Base-by-base conservation (phyloP, 2,888 invertebrate species). In the Drepana falcataria region DNA sequence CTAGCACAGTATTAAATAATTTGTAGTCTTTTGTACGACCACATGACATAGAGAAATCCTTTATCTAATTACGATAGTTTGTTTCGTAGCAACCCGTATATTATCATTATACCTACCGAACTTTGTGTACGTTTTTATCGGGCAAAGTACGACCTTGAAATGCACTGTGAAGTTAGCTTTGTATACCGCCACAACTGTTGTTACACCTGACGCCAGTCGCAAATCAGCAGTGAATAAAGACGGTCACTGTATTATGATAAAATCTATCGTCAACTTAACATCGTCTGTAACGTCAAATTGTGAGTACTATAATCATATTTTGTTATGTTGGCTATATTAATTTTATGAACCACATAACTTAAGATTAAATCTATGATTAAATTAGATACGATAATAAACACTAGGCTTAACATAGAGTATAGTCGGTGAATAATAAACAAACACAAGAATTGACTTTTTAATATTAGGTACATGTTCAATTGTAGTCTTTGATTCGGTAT, bases 221-320 rank as follows among this genome's bases (percentile, higher is more conserved):
- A 41, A 35, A 37, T 60, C 64, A 75, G 77, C 79, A 59, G 2
- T 53, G 62, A 66, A 64, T 66, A 60, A 59, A 59, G 68, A 61
- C 55, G 61, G 51, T 48, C 59, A 44, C 35, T 52, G 21, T 68
- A 75, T 70, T 65, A 85, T 86, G 85, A 65, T 85, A 66, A 83
- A 78, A 67, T 75, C 72, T 49, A 55, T 85, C 53, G 64, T 66
- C 57, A 68, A 65, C 41, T 60, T 81, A 57, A 64, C 69, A 48
- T 65, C 68, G 49, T 65, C 66, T 49, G 57, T 73, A 44, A 56
- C 59, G n/a, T 77, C 60, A 64, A 71, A 73, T 59, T 63, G 85
- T 85, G 69, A 85, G 85, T 85, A 63, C n/a, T 5, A 37, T 40
- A 2, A 9, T 40, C 4, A 9, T 37, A 41, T 48, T 47, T 21